Conservation (phyloP, 1,140 invertebrate species). For the Temnothorax nylanderi region DNA sequence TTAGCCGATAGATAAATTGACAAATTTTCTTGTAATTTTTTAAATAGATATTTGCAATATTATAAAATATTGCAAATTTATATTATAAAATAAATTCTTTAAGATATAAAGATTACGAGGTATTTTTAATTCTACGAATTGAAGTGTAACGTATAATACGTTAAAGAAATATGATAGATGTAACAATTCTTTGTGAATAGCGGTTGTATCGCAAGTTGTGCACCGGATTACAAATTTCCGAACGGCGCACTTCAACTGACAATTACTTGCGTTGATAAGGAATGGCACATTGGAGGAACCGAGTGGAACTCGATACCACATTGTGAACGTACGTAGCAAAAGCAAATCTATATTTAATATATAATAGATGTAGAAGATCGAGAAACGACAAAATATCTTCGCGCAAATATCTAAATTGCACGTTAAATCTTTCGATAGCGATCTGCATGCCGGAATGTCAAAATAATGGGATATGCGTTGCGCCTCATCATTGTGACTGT, state of each 20-base stretch:
- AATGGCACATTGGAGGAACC: conserved; percentile 86
- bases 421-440: conserved; percentile 84
- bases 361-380: background rate
- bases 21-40: background rate
- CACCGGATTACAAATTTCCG: conserved; percentile 87
- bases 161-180: background rate
- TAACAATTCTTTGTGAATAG: conserved; percentile 69
- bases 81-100: too few relatives aligned
- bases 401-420: conserved; percentile 5
- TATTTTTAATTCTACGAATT: background rate
- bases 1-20: conserved; percentile 5
- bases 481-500: conserved; percentile 90
- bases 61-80: too few relatives aligned
- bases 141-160: background rate
- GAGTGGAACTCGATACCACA: conserved; percentile 85
- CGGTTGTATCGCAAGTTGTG: conserved; percentile 87
- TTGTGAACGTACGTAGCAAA: conserved; percentile 86
- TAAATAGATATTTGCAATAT: background rate
- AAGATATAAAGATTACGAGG: background rate
- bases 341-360: conserved; percentile 2
- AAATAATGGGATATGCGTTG: conserved; percentile 92
- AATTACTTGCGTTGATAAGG: conserved; percentile 86
- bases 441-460: conserved; percentile 90
- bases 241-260: conserved; percentile 86
- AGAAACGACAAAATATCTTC: background rate